Evolutionary conservation across 2,113 vertebrate genomes (phyloP), one percentile per base, ranked within the genome.

Genomic region (Neopipo cinnamomea): DNA sequence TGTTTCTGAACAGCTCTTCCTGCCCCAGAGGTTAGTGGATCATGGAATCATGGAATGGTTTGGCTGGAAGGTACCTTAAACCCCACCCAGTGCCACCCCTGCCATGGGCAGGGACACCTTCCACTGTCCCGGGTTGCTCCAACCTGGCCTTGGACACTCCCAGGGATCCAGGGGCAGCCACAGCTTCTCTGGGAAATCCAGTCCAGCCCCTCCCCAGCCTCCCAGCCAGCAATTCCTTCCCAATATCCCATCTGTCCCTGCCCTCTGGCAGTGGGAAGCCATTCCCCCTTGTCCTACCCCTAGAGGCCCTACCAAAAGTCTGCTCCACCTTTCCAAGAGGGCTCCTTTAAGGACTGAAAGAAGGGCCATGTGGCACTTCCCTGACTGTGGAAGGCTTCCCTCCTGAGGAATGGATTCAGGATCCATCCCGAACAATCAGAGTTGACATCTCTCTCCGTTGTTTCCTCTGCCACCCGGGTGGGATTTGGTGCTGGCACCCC

Each of bases 11-110:
- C 4, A 6, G 11, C 58, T 46, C 42, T 23, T 27, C 39, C 58
- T 4, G 20, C 30, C 19, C 39, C 53, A 7, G 5, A 2, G 24
- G 2, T 0, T 2, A 30, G 42, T 0, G 12, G 35, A 16, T 11
- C 15, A 62, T 7, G 27, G 22, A 20, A 39, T 31, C 19, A 46
- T 7, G 14, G 30, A 8, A 12, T 31, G 47, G 8, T 10, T 8
- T 23, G 2, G 63, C 0, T 9, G 55, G 56, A 11, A 71, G 8
- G 39, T 65, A 30, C 2, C n/a, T 1, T 1, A 63, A 0, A 9
- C 42, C 21, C 13, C 49, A 13, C 1, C 1, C 65, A 63, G 47
- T 19, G 22, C 28, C 73, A n/a, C 20, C 37, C 42, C 12, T 30
- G 61, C 50, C 71, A 28, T 5, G 71, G 53, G 63, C 47, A 71